Evolutionary conservation across 2,888 invertebrate species (phyloP), one percentile per base, ranked within the genome.

Genomic region (Lasioglossum zephyrum): DNA sequence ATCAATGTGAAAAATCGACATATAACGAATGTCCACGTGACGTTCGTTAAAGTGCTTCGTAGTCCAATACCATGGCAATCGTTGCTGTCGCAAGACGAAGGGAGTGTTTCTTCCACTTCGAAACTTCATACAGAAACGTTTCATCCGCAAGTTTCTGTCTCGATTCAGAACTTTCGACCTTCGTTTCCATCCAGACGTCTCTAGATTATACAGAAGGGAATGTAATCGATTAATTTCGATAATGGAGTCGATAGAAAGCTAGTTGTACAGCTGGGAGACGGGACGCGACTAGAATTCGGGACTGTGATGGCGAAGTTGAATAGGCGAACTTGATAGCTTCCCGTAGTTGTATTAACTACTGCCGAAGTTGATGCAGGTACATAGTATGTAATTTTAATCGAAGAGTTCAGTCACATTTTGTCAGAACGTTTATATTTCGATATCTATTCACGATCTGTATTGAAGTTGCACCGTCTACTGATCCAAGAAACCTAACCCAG

Each of bases 11-110:
- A 36, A 31, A n/a, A 11, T 39, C 44, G 11, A 0, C 16, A 4
- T 47, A 53, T 18, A 9, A 16, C 18, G 3, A 18, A 9, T 18
- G 8, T 2, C 4, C 63, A 49, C 60, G 8, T 13, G 69, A 26
- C 53, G 69, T 11, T 73, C 78, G 82, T 77, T 78, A 73, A 84
- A 82, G 77, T 87, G 85, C 79, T 83, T n/a, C 70, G 76, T 79
- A 82, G 85, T 81, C 77, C 69, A 49, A 63, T 83, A 81, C 70
- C 49, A 26, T 73, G 73, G 18, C 57, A 74, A 66, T 81, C 36
- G 70, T 26, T 77, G 63, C 44, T 66, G 84, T 84, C 85, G 72
- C 80, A 47, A 86, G 72, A 63, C 53, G 66, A 60, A 26, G 5
- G 16, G 36, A 36, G 18, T 8, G 66, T 18, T 66, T 36, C 36